These are phyloP conservation scores for Heliocidaris erythrogramma DNA, from an alignment of 35 echinoderm and acorn worm genomes.

Conservation along the genomic window DNA sequence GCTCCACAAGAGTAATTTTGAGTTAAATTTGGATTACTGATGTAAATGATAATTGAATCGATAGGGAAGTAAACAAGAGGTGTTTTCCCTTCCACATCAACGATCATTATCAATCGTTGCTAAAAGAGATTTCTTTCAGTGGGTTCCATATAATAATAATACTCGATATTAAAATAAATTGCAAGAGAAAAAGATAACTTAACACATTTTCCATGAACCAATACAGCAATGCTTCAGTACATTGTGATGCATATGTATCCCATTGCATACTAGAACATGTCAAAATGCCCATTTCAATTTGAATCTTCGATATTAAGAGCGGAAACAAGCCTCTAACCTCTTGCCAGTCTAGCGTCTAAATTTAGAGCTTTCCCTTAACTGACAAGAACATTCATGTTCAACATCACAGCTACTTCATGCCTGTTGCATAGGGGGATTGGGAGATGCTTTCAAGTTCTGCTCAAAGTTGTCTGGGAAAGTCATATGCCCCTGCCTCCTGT, in stretches of 20 bases:
- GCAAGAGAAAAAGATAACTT: background rate
- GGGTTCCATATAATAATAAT: background rate
- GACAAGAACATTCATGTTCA: background rate
- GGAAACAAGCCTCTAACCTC: constrained; percentile 1
- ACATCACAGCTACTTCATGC: background rate
- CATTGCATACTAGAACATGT: background rate
- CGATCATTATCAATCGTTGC: background rate
- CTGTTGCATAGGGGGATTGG: background rate
- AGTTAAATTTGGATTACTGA: background rate
- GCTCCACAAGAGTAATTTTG: background rate
- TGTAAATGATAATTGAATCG: no score
- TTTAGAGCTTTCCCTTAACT: background rate
- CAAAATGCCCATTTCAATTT: constrained; percentile 12
- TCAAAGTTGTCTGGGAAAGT: background rate
- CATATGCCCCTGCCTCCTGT: background rate
- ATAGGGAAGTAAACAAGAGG: no score
- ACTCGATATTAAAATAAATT: background rate
- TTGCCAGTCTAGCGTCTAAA: background rate
- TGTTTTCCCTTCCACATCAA: background rate
- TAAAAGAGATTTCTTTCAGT: background rate
- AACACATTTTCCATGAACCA: background rate
- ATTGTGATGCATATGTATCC: background rate
- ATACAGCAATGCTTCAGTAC: background rate
- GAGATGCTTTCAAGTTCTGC: background rate
- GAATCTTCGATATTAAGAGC: background rate